Conservation (phyloP, 2,888 invertebrate species). For the Calliopum simillimum region DNA sequence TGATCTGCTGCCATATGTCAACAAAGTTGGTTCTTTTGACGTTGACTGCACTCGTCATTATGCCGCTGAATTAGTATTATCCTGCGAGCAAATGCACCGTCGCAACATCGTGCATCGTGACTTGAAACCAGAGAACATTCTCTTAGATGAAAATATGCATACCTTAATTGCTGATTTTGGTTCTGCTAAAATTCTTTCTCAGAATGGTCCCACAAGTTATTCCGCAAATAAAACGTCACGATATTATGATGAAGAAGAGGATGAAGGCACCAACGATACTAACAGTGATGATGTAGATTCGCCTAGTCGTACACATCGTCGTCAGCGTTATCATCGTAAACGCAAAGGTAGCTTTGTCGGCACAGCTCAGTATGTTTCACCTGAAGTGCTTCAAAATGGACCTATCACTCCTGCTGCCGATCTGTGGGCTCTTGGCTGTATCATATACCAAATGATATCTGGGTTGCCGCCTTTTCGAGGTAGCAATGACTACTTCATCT, state of each 20-base stretch:
- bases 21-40: conserved; percentile 90
- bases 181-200: conserved; percentile 84
- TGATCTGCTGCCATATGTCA: conserved; percentile 92
- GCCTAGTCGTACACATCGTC: conserved; percentile 43
- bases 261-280: conserved; percentile 23
- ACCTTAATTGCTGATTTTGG: conserved; percentile 98
- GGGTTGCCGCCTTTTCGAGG: conserved; percentile 93
- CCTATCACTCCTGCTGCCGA: conserved; percentile 85
- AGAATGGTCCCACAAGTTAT: conserved; percentile 41
- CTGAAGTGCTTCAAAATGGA: conserved; percentile 89
- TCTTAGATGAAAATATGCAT: conserved; percentile 96
- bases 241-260: conserved; percentile 17
- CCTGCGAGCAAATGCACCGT: conserved; percentile 90
- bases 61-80: conserved; percentile 91
- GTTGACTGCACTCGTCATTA: conserved; percentile 92
- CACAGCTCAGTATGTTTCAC: conserved; percentile 98
- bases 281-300: conserved; percentile 47
- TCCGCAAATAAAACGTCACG: conserved; percentile 19
- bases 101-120: conserved; percentile 94
- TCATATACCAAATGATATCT: conserved; percentile 96
- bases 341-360: conserved; percentile 93
- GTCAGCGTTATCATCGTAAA: conserved; percentile 57
- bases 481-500: conserved; percentile 93
- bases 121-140: conserved; percentile 96
- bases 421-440: conserved; percentile 97